Evolutionary conservation across 2,888 invertebrate genomes (phyloP), one percentile per base, ranked within the genome.

Genomic region (Spialia ferax): DNA sequence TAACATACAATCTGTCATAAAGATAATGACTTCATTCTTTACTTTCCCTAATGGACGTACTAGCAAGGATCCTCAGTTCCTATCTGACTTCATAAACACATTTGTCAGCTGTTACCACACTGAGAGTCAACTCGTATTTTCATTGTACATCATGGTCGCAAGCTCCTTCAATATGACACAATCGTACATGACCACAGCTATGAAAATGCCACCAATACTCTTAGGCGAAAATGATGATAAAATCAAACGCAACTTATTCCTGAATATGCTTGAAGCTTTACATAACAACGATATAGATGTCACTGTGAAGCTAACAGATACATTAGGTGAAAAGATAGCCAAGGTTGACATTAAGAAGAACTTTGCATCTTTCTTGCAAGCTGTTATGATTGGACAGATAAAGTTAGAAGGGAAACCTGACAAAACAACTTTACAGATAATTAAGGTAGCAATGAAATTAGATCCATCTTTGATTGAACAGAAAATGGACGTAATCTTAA

Each of bases 391-490:
- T 72, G 84, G 86, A 0, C 85, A 89, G 61, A 66, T 94, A 0
- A 91, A 93, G 77, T 73, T 89, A 1, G 86, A 88, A 72, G 86
- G 87, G 1, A 92, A 90, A 71, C 71, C 83, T 0, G 92, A 91
- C 65, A 88, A 85, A 75, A 77, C 77, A 1, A 89, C 88, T 0
- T 73, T 94, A 35, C 77, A 86, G 63, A 91, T 94, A 45, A 79
- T 94, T 62, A 88, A 87, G 75, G 76, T 77, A 1, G 86, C 91
- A 1, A 75, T 94, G 7, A 87, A 87, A 76, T 72, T 94, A 13
- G 94, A 94, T 70, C 94, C 94, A 0, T 77, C 78, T 8, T 77
- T 94, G 13, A 78, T 94, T n/a, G 92, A 94, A 72, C 85, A 87
- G 48, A 90, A 87, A 73, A 78, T 92, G 1, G 76, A 84, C 23